phyloP scores from a whole-genome alignment of 23 tunicate genomes.

The Trididemnum miniatum region DNA sequence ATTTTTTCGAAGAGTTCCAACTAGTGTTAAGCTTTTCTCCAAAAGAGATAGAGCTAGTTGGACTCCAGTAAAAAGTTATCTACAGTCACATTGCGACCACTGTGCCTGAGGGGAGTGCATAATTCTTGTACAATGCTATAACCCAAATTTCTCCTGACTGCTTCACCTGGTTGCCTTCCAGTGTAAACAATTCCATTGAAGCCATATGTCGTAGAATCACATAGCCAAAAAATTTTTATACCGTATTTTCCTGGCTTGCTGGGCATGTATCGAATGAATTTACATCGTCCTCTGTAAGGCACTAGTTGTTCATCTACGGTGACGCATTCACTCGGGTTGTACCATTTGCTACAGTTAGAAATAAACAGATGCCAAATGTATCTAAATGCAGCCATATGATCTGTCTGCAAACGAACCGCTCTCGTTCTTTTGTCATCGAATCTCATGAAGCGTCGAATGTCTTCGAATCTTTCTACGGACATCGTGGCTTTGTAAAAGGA shows the following conservation, averaged over 20 bases:
- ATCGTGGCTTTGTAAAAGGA: too few species aligned
- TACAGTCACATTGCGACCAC: not conserved
- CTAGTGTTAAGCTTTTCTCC: not conserved
- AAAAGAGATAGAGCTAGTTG: not conserved
- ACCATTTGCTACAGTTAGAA: too few species aligned
- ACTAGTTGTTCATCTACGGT: not conserved
- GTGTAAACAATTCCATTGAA: not conserved
- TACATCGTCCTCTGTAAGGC: not conserved
- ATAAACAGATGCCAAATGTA: too few species aligned
- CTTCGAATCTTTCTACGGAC: too few species aligned
- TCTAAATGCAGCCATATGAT: too few species aligned
- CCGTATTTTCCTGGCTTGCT: not conserved
- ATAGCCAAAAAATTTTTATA: not conserved
- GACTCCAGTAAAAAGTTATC: not conserved
- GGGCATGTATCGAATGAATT: not conserved
- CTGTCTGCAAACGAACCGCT: too few species aligned
- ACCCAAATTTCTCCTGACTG: not conserved
- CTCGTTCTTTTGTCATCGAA: too few species aligned
- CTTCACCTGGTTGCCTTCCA: not conserved
- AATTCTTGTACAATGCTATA: not conserved
- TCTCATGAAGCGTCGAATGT: too few species aligned
- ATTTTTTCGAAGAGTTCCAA: not conserved
- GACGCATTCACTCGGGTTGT: too few species aligned
- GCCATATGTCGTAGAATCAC: not conserved
- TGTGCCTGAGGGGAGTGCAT: not conserved